Evolutionary conservation across 2,888 invertebrate genomes (phyloP).

Genomic region (Bimastos eiseni): DNA sequence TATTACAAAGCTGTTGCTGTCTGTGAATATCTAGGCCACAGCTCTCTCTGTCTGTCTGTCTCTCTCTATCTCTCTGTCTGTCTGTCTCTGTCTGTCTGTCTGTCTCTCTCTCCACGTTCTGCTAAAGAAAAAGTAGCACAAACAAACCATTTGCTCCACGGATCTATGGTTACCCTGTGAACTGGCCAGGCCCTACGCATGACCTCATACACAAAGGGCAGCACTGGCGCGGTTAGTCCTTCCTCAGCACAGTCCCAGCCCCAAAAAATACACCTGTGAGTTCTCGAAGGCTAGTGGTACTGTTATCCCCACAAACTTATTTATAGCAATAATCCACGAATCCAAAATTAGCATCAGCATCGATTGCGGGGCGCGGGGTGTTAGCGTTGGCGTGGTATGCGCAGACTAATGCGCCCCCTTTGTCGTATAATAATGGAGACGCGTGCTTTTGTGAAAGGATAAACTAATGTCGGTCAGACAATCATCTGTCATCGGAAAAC

Average conservation of each 20-base stretch:
- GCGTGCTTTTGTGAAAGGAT: neutral
- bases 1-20: too few relatives aligned
- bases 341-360: neutral
- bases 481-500: neutral
- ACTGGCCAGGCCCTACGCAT: neutral
- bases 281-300: neutral
- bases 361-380: neutral
- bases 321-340: conserved; percentile 13
- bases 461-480: neutral
- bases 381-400: neutral
- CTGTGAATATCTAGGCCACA: too few relatives aligned
- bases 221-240: neutral
- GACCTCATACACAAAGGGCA: neutral
- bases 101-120: neutral
- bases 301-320: neutral
- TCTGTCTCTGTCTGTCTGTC: neutral
- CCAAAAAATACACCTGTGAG: neutral
- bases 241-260: neutral
- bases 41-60: too few relatives aligned
- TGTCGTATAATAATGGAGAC: neutral
- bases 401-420: neutral
- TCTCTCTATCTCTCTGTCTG: too few relatives aligned
- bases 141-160: neutral
- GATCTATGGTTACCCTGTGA: neutral
- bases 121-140: neutral